Evolutionary conservation across 2,888 invertebrate species (phyloP).

Genomic region (Tridacna gigas): DNA sequence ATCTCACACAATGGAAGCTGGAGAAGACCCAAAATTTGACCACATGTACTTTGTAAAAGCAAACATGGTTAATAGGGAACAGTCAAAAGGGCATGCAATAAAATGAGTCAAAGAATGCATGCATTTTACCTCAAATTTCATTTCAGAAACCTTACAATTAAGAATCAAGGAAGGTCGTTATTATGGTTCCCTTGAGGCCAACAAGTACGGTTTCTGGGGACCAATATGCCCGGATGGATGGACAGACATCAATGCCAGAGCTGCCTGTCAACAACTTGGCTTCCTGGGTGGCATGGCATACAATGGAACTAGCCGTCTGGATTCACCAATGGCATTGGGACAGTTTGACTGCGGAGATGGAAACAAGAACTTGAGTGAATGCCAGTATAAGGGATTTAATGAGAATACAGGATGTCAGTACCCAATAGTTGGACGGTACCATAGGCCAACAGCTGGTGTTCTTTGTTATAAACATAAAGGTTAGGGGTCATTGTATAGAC

Average conservation of each 20-base stretch:
- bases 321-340: slow-evolving; percentile 71
- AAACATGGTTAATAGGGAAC: not conserved
- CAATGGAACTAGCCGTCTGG: slow-evolving; percentile 59
- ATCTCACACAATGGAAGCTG: no score
- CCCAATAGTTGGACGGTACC: slow-evolving; percentile 57
- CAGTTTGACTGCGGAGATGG: slow-evolving; percentile 71
- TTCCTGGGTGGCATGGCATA: slow-evolving; percentile 70
- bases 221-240: slow-evolving; percentile 83
- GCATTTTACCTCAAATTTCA: not conserved
- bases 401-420: slow-evolving; percentile 68
- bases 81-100: not conserved
- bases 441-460: slow-evolving; percentile 70
- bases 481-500: no score
- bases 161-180: slow-evolving; percentile 64
- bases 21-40: no score
- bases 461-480: slow-evolving; percentile 72
- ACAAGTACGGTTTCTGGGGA: slow-evolving; percentile 90
- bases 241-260: slow-evolving; percentile 74
- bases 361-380: slow-evolving; percentile 63
- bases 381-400: slow-evolving; percentile 67
- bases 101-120: not conserved
- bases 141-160: slow-evolving; percentile 61
- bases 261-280: slow-evolving; percentile 70
- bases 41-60: no score
- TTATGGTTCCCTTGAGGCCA: slow-evolving; percentile 89